Evolutionary conservation across 1,140 invertebrate genomes (phyloP).

Genomic region (Arctopsyche grandis): DNA sequence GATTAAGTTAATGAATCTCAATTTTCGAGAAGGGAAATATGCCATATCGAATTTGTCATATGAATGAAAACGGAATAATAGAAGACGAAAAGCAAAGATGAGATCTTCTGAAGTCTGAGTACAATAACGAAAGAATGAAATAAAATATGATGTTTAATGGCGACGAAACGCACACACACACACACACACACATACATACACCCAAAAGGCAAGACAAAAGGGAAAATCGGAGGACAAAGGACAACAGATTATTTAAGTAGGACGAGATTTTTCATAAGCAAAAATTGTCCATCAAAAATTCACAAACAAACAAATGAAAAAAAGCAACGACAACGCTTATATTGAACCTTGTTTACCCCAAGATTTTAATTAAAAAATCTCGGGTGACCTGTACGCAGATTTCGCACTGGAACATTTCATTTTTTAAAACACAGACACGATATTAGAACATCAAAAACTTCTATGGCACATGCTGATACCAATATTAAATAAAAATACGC

Average conservation of each 20-base stretch:
- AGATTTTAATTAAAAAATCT: neutral
- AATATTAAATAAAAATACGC: too few relatives aligned
- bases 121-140: neutral
- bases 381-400: neutral
- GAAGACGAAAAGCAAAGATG: too few relatives aligned
- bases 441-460: too few relatives aligned
- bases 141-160: neutral
- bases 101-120: neutral
- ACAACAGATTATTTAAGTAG: slow-evolving; percentile 4
- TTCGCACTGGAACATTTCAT: too few relatives aligned
- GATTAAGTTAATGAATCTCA: too few relatives aligned
- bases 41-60: too few relatives aligned
- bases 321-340: neutral
- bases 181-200: neutral
- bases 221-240: neutral
- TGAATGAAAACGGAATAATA: too few relatives aligned
- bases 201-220: neutral
- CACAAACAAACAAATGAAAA: neutral
- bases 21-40: too few relatives aligned
- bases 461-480: too few relatives aligned
- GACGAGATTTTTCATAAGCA: neutral
- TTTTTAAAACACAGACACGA: too few relatives aligned
- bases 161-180: too few relatives aligned
- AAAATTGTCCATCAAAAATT: neutral
- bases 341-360: neutral